These are phyloP conservation scores for Euborellia annulipes DNA, from an alignment of 1,140 invertebrate genomes.

Conservation along the genomic window DNA sequence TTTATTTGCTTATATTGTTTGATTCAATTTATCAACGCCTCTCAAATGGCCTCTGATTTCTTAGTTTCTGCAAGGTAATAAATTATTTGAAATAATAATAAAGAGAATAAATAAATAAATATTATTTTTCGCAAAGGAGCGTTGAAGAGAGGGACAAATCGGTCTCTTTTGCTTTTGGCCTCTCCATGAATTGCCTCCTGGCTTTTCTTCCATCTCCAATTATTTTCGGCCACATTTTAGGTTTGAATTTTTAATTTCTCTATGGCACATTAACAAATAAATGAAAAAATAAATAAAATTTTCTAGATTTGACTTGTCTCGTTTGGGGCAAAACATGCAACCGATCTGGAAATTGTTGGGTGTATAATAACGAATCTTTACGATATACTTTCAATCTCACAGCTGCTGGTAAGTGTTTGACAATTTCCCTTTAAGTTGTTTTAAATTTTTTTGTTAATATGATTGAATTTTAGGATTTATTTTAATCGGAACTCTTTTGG, in stretches of 20 bases:
- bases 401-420: constrained; percentile 41
- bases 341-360: constrained; percentile 55
- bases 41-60: no score
- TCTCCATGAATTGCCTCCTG: constrained; percentile 33
- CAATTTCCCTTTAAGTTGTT: no score
- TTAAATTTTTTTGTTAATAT: no score
- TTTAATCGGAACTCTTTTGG: no score
- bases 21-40: no score
- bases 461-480: no score
- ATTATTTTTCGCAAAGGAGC: constrained; percentile 29
- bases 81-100: no score
- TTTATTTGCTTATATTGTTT: no score
- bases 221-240: constrained; percentile 51
- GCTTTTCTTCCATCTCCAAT: constrained; percentile 45
- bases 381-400: constrained; percentile 48
- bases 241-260: constrained; percentile 30
- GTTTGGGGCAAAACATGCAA: constrained; percentile 59
- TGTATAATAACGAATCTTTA: constrained; percentile 46
- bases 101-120: no score
- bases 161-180: constrained; percentile 36
- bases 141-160: constrained; percentile 42
- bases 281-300: constrained; percentile 9
- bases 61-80: no score
- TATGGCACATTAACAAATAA: no score
- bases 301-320: constrained; percentile 45